Evolutionary conservation across 2,888 invertebrate species (phyloP), one percentile per base, ranked within the genome.

Genomic region (Chrysodeixis includens): DNA sequence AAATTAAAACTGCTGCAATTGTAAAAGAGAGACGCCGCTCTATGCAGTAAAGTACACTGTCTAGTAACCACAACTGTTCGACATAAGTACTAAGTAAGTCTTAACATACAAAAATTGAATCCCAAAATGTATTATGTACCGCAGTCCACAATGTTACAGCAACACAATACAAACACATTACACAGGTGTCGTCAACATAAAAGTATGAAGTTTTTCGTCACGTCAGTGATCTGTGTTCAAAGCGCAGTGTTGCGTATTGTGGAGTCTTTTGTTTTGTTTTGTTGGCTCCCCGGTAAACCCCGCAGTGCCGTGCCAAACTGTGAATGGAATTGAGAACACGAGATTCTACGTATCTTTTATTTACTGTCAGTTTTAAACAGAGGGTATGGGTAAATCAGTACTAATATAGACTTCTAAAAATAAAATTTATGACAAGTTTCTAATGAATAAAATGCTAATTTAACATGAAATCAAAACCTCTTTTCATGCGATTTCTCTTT

Each of bases 241-340:
- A 49, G 46, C 46, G 46, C 46, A 49, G 46, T 49, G 46, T 49
- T 49, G 46, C 46, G 46, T 49, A 49, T 49, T 20, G 46, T 49
- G 46, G 5, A 20, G 18, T 20, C 46, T 49, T 18, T 49, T 20
- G 18, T 49, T n/a, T 16, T 44, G 44, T 44, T 49, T 49, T 49
- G 46, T 49, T 20, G 18, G 0, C 46, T 49, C 10, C 3, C 18
- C 20, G 10, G 46, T 49, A 20, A 49, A 12, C 40, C 46, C 9
- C 10, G 46, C 10, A 10, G 46, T 49, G 20, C 46, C 18, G 46
- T 49, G 46, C 46, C 46, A 49, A 49, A 49, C 46, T 49, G 10
- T 49, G 10, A 49, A 49, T 49, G 46, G 46, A 49, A 46, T 46
- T 18, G 46, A 46, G 46, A 46, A 49, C 46, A 20, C 18, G 46